These are phyloP conservation scores for Agrotis clavis DNA, from an alignment of 2,888 invertebrate species.

Conservation along the genomic window DNA sequence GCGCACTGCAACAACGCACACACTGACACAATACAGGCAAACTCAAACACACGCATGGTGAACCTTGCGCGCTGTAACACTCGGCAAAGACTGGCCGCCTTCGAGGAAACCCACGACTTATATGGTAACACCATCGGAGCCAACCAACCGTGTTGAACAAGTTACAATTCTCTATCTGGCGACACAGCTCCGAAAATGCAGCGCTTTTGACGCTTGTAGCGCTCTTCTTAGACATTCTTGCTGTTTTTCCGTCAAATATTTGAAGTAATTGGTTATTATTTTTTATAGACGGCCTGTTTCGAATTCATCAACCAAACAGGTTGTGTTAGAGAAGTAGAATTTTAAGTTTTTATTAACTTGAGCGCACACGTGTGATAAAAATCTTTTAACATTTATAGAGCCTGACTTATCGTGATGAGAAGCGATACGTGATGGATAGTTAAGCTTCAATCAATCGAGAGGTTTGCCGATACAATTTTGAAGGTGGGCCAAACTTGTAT, in stretches of 20 bases:
- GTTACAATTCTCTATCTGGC: conserved; percentile 51
- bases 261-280: conserved; percentile 38
- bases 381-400: not conserved
- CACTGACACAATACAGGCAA: conserved; percentile 75
- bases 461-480: not conserved
- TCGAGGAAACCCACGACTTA: conserved; percentile 73
- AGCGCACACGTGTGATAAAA: conserved; percentile 2
- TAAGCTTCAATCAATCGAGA: not conserved
- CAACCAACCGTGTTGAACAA: conserved; percentile 71
- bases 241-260: conserved; percentile 38
- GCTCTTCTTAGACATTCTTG: conserved; percentile 52
- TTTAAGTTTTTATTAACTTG: conserved; percentile 16
- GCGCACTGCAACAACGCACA: conserved; percentile 87
- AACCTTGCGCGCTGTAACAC: conserved; percentile 71
- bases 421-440: not conserved
- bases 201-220: conserved; percentile 24
- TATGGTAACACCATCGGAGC: conserved; percentile 71
- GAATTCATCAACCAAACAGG: conserved; percentile 51
- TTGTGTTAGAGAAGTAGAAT: conserved; percentile 28
- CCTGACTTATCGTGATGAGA: not conserved
- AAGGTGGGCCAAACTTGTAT: not conserved
- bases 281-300: conserved; percentile 41
- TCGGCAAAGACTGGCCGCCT: conserved; percentile 75
- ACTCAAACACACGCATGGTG: conserved; percentile 69
- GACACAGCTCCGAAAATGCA: conserved; percentile 44